Base-by-base conservation (phyloP, 2,888 invertebrate genomes). In the Amiota communis region DNA sequence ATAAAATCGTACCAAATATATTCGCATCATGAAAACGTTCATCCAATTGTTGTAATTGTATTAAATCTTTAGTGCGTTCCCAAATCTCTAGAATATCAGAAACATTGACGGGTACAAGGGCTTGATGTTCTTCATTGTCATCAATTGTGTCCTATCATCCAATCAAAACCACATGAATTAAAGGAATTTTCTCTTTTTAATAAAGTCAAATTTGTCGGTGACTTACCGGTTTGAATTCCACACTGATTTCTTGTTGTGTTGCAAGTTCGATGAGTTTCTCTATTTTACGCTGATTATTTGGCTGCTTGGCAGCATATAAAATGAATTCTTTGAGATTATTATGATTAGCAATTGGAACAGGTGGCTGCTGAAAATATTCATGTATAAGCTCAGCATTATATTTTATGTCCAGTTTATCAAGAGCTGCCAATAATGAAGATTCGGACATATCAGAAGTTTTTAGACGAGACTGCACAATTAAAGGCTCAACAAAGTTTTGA, bases 351-450 rank as follows among this genome's bases (percentile, higher is more conserved):
- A 4, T 59, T 11, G 59, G 11, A 10, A 10, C 20, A 51, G 53
- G 47, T 17, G 76, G 75, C 74, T 80, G 73, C 72, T 83, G 78
- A 65, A 87, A 88, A 74, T 85, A 86, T 64, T 76, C 74, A 57
- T 80, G 83, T 72, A 90, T 80, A 49, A 88, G 78, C n/a, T 86
- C 81, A 77, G 82, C 79, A 76, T 89, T 87, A 75, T 87, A 89
- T 74, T 84, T 72, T 74, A 88, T 81, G 75, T 88, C 82, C 75
- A 90, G 82, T 78, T 86, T 88, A 74, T 89, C 88, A 81, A 90
- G 84, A 79, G 90, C 88, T 85, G 88, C 88, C 83, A 87, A 85
- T 80, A 90, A 82, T 72, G 84, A 84, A 74, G 86, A 83, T 79
- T 89, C 88, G 75, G 87, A 87, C 74, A 86, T 80, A 77, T 89